Conservation (phyloP, 1,140 invertebrate genomes). For the Ditylenchus dipsaci region DNA sequence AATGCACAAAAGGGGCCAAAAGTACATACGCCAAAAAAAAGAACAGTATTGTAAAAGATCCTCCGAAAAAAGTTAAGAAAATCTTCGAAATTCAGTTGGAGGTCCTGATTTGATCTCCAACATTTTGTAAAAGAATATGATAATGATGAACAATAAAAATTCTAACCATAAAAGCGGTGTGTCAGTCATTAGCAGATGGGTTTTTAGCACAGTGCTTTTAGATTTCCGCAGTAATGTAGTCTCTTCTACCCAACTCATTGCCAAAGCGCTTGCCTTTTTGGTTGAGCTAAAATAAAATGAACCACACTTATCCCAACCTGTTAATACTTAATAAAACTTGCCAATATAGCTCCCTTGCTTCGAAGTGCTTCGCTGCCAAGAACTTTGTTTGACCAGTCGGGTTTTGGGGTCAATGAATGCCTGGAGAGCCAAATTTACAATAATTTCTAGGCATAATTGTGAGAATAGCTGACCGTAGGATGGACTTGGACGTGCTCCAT, state of each 20-base stretch:
- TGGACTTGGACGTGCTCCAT: conserved; percentile 51
- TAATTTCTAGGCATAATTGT: neutral
- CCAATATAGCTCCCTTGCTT: conserved; percentile 58
- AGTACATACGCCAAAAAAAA: no score
- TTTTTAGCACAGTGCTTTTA: conserved; percentile 41
- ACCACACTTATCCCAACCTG: neutral
- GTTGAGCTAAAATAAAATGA: conserved; percentile 39
- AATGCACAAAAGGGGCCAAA: no score
- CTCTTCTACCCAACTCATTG: conserved; percentile 57
- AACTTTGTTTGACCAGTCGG: conserved; percentile 55
- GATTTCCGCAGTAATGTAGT: conserved; percentile 53
- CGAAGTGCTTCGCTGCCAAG: conserved; percentile 58
- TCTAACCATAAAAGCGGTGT: conserved; percentile 47
- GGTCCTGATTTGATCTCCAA: no score
- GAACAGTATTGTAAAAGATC: no score
- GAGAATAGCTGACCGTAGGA: neutral
- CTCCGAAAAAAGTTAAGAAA: no score
- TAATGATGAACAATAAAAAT: no score
- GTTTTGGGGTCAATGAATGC: conserved; percentile 58
- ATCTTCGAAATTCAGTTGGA: no score
- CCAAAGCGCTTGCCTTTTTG: conserved; percentile 56
- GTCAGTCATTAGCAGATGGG: conserved; percentile 18
- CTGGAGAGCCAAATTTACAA: conserved; percentile 45
- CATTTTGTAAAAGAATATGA: no score
- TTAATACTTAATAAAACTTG: conserved; percentile 11